Conservation (phyloP, 2,797 vertebrate genomes). For the Hydrophis major region DNA sequence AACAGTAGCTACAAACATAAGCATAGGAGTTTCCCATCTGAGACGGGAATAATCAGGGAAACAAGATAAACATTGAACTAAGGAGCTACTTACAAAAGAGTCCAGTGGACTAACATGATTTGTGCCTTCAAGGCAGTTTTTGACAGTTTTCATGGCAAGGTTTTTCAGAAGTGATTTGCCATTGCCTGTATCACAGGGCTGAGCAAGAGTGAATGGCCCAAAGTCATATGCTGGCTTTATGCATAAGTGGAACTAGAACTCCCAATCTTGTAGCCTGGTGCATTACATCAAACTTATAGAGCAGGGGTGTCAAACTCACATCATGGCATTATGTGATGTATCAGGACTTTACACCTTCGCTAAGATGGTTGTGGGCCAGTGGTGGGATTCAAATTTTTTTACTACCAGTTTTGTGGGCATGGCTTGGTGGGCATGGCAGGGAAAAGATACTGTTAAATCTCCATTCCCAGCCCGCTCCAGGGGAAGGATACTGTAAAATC, state of each 20-base stretch:
- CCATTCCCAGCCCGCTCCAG: too few relatives aligned
- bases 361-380: too few relatives aligned
- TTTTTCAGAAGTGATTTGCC: neutral
- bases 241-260: too few relatives aligned
- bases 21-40: neutral
- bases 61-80: neutral
- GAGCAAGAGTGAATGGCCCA: neutral
- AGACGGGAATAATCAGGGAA: neutral
- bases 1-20: neutral
- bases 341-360: too few relatives aligned
- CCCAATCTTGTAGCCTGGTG: neutral
- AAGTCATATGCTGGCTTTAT: neutral
- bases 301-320: too few relatives aligned
- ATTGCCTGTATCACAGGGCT: neutral
- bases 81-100: neutral
- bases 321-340: too few relatives aligned
- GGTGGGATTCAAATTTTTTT: too few relatives aligned
- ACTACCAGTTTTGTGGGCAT: too few relatives aligned
- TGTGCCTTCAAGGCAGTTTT: neutral
- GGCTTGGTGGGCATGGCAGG: too few relatives aligned
- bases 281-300: neutral
- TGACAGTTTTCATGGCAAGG: neutral
- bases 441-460: too few relatives aligned
- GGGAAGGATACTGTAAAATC: too few relatives aligned
- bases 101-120: neutral